Conservation (phyloP, 2,113 vertebrate genomes). For the human region GRCh38 chr19:30854001-30854500, state of each 20-base stretch:
- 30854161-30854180: neutral
- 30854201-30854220: accelerated
- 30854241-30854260: neutral
- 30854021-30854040: conserved; percentile 84
- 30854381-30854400: neutral
- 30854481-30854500: too few relatives aligned
- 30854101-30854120: conserved; percentile 66
- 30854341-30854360: neutral
- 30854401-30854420: neutral
- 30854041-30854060: conserved; percentile 81
- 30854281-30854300: accelerated
- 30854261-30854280: accelerated
- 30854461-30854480: neutral
- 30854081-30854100: conserved; percentile 62
- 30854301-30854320: accelerated
- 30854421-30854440: neutral
- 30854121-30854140: conserved; percentile 52
- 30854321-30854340: accelerated
- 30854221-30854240: neutral
- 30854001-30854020: conserved; percentile 87
- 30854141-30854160: neutral
- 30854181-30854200: accelerated
- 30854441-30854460: accelerated
- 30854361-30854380: too few relatives aligned
- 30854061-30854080: conserved; percentile 70